Conservation (phyloP, 30 jellyfish, hydroid and myxozoan species). For the Turritopsis rubra region DNA sequence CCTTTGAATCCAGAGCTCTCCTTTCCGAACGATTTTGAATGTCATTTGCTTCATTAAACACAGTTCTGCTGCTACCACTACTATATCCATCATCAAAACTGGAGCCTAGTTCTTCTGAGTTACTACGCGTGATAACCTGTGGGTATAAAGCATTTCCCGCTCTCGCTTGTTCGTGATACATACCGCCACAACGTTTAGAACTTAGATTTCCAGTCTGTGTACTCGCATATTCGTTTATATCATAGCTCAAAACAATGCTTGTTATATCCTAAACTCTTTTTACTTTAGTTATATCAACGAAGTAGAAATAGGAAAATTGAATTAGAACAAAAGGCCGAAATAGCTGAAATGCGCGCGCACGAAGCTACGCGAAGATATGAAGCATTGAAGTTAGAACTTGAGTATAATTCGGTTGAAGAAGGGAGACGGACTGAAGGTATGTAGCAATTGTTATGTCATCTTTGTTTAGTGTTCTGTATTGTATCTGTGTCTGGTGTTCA, state of each 20-base stretch:
- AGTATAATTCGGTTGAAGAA: conserved; percentile 25
- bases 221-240: neutral
- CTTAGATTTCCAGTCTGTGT: no score
- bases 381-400: conserved; percentile 29
- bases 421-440: conserved; percentile 31
- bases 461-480: no score
- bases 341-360: conserved; percentile 17
- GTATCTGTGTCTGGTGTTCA: no score
- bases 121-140: neutral
- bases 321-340: conserved; percentile 24
- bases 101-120: neutral
- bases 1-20: no score
- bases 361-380: conserved; percentile 14
- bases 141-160: neutral
- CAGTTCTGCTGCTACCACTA: conserved; percentile 9
- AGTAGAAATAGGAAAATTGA: conserved; percentile 10
- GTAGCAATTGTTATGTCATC: no score
- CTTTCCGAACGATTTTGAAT: no score
- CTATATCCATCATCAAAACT: conserved; percentile 8
- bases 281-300: conserved; percentile 6
- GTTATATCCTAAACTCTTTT: no score
- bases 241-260: no score
- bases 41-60: neutral
- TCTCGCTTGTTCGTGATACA: neutral
- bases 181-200: neutral